phyloP scores from a whole-genome alignment of 2,113 vertebrate genomes.

The Halcyon malimbica region DNA sequence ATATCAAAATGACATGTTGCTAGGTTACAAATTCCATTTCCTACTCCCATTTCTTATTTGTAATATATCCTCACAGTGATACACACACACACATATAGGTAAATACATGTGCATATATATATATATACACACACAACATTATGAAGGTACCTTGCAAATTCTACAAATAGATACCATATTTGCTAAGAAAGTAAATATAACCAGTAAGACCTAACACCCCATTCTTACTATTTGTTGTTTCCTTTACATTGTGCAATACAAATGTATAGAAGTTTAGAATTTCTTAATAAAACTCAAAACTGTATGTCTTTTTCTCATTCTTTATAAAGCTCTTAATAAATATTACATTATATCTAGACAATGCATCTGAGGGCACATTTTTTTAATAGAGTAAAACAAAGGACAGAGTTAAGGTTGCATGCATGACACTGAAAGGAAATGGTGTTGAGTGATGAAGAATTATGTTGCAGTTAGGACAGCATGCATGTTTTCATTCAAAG shows the following conservation, averaged over 20 bases:
- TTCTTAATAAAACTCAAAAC: not conserved
- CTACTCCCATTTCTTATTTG: not conserved
- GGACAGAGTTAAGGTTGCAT: not conserved
- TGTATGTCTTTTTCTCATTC: not conserved
- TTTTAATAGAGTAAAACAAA: conserved; percentile 1
- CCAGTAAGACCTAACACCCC: not conserved
- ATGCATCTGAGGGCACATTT: not conserved
- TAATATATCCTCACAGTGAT: not conserved
- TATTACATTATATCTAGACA: not conserved
- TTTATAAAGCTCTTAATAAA: not conserved
- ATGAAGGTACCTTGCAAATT: not conserved
- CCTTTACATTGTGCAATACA: fast-evolving
- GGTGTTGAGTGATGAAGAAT: not conserved
- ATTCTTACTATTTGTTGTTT: not conserved
- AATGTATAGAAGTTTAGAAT: not conserved
- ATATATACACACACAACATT: not conserved
- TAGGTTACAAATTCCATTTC: not conserved
- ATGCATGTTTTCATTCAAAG: not conserved
- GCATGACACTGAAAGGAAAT: not conserved
- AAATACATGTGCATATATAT: not conserved
- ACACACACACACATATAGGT: not conserved
- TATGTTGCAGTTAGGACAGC: not conserved
- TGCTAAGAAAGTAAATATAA: not conserved
- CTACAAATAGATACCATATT: not conserved
- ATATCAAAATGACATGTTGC: not conserved